Evolutionary conservation across 2,888 invertebrate species (phyloP), one percentile per base, ranked within the genome.

Genomic region (Caenorhabditis panamensis): DNA sequence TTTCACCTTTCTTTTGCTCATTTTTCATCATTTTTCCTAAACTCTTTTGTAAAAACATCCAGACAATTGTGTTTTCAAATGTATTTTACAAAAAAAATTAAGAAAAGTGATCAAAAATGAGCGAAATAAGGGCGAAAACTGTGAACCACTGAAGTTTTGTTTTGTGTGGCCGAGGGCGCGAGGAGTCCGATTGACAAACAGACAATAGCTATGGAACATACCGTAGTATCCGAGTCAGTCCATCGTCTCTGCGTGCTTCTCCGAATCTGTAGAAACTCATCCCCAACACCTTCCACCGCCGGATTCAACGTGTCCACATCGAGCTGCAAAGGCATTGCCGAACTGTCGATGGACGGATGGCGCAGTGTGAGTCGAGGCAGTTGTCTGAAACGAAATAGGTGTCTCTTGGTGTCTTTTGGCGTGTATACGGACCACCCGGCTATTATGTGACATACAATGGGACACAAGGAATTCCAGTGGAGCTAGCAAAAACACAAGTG

Each of bases 271-370:
- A 82, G 31, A 53, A 82, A 79, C 8, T 75, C 80, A 47, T 68
- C 71, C 11, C 54, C 58, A 22, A 31, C 64, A 16, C 11, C 54
- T 44, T 26, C 61, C 1, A 11, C 44, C n/a, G 47, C 36, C 53
- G 58, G 56, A 53, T 61, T 63, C 49, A 58, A 2, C 22, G 72
- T n/a, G 41, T 66, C 63, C 8, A 75, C 84, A 53, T 83, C 82
- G 16, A 84, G 71, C 37, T 79, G 71, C 9, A 84, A 56, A 6
- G 82, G 82, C 83, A 83, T 83, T 62, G 83, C 82, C 9, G 82
- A 71, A 44, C 84, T 82, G 79, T 85, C 85, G 49, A 85, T 73
- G 22, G 83, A 82, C 20, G 85, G 85, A 77, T 83, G 85, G n/a
- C 83, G 82, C 2, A 85, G 80, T 4, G 83, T 85, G 20, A 83